A percentile compares a stretch with the other conserved stretches of the same genome.
Conservation (phyloP, 2,797 vertebrate species). For the Prunella strophiata region DNA sequence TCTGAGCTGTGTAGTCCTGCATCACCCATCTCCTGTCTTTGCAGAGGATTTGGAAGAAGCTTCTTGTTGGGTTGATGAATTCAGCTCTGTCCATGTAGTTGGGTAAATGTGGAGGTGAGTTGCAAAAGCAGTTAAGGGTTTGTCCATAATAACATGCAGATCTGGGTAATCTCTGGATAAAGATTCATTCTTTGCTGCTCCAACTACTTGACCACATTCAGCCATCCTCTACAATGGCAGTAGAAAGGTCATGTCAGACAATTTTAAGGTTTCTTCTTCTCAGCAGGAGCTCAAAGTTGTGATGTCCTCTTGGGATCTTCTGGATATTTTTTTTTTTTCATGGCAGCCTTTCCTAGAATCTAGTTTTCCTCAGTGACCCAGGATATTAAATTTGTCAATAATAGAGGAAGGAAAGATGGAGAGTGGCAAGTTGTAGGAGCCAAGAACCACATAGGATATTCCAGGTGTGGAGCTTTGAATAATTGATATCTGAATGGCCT, state of each 20-base stretch:
- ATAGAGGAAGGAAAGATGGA: neutral
- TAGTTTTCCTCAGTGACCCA: neutral
- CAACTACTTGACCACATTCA: neutral
- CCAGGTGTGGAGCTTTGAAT: neutral
- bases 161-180: neutral
- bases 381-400: neutral
- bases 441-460: neutral
- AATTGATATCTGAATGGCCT: neutral
- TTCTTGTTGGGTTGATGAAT: neutral
- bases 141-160: neutral
- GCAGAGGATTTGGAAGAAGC: neutral
- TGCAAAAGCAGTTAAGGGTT: neutral
- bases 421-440: neutral
- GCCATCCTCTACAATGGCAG: neutral
- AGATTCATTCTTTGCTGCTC: neutral
- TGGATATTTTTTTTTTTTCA: neutral
- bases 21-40: neutral
- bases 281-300: neutral
- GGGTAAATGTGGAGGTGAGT: neutral
- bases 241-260: neutral
- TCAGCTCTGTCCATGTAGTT: neutral
- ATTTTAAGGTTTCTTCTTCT: neutral
- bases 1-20: neutral
- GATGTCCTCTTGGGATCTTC: neutral
- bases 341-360: neutral